phyloP scores from a whole-genome alignment of 2,888 invertebrate genomes.

The Mongoloraphidia duomilia region DNA sequence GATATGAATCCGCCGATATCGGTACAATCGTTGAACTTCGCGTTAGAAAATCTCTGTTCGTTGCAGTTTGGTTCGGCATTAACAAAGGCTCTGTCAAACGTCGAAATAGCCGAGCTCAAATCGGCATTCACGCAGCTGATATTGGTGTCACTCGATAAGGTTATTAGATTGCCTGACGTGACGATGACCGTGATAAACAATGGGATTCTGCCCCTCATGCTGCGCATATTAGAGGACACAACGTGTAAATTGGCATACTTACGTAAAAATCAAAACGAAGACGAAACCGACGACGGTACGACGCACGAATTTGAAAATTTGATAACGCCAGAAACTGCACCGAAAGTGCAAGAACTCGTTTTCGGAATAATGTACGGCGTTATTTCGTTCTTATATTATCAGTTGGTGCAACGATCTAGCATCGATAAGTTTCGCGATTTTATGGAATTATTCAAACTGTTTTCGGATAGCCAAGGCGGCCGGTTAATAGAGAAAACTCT shows the following conservation, averaged over 20 bases:
- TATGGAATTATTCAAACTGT: slow-evolving; percentile 41
- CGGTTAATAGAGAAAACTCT: slow-evolving; percentile 40
- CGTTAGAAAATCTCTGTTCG: slow-evolving; percentile 42
- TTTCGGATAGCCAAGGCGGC: slow-evolving; percentile 43
- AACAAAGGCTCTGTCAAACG: slow-evolving; percentile 22
- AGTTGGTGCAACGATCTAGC: slow-evolving; percentile 38
- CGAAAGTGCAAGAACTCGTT: slow-evolving; percentile 40
- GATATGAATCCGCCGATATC: slow-evolving; percentile 40
- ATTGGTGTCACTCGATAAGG: slow-evolving; percentile 40
- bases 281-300: neutral
- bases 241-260: slow-evolving; percentile 24
- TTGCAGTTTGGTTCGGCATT: slow-evolving; percentile 41
- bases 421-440: slow-evolving; percentile 40
- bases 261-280: slow-evolving; percentile 4
- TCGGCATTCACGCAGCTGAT: slow-evolving; percentile 41
- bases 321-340: slow-evolving; percentile 27
- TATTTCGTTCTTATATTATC: slow-evolving; percentile 41
- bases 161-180: slow-evolving; percentile 34
- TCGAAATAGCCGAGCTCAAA: slow-evolving; percentile 35
- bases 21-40: slow-evolving; percentile 44
- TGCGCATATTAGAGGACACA: slow-evolving; percentile 42
- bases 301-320: slow-evolving; percentile 1
- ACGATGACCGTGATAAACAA: slow-evolving; percentile 42
- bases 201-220: slow-evolving; percentile 44
- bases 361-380: slow-evolving; percentile 44